Base-by-base conservation (phyloP, 2,888 invertebrate species). In the Leptarthrus brevirostris region DNA sequence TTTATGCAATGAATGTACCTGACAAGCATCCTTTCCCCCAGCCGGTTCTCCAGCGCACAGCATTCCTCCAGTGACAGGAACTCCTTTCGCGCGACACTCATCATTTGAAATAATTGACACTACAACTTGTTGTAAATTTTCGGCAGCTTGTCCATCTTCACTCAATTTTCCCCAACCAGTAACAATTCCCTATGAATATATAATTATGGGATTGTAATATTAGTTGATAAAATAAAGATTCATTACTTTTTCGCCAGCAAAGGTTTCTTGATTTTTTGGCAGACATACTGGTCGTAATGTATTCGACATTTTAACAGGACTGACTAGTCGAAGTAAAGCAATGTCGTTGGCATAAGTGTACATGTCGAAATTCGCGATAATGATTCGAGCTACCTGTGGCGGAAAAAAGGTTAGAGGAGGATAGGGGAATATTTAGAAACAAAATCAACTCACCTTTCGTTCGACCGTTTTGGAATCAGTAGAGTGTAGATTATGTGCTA, bases 291-390 rank as follows among this genome's bases (percentile, higher is more conserved):
- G 95, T 69, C 91, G 87, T 74, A 94, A 84, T 2, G 89, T 81
- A 40, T 88, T 88, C 47, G 86, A 86, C 76, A 91, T 87, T 56
- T 86, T 83, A 2, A 92, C 87, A 75, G 87, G 86, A 71, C 88
- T 84, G 74, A 89, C 88, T 75, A 95, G 82, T 80, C 89, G 89
- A 8, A 96, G 81, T 52, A 95, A 84, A 0, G 94, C 94, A 74
- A 95, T 93, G 79, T 95, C 95, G 80, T 94, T 94, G 76, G 94
- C 92, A 80, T 92, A 95, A 76, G 89, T 92, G 6, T 8, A 2
- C 8, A 8, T 10, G 14, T 22, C 18, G 10, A 24, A 54, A 4
- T n/a, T 26, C n/a, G 22, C 5, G 4, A 69, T 18, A 26, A 49
- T 22, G n/a, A 47, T 26, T 44, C 6, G 12, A 66, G 5, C 24